Percentiles rank a stretch among this genome's conserved stretches.
These are phyloP conservation scores for Mesochorus sp. DNA, from an alignment of 2,888 invertebrate species.

Conservation along the genomic window DNA sequence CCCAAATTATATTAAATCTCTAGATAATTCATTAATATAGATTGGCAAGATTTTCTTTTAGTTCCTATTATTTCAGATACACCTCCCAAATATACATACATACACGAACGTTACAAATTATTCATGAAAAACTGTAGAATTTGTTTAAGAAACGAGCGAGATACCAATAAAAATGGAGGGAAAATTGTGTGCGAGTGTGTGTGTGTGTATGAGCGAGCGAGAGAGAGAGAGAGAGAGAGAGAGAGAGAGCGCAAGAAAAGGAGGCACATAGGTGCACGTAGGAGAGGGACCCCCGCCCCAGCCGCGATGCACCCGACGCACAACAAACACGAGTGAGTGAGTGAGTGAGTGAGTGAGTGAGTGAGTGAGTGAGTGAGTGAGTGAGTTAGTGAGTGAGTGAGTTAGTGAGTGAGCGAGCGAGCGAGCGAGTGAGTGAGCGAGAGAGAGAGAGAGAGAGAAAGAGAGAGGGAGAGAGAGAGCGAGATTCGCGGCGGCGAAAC, in stretches of 20 bases:
- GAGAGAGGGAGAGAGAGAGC: conserved; percentile 52
- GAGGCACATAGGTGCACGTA: conserved; percentile 28
- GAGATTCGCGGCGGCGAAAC: conserved; percentile 61
- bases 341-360: conserved; percentile 21
- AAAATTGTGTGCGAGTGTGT: no score
- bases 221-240: no score
- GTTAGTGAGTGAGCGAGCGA: conserved; percentile 15
- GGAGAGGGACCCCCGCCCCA: conserved; percentile 63
- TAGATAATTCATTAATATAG: no score
- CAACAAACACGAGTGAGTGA: conserved; percentile 70
- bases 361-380: conserved; percentile 10
- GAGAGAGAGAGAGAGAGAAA: conserved; percentile 25
- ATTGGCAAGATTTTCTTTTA: no score
- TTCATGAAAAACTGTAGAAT: background rate
- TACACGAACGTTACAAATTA: no score
- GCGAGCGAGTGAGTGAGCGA: background rate
- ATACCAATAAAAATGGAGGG: conserved; percentile 57
- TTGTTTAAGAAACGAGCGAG: conserved; percentile 24
- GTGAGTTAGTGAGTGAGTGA: background rate
- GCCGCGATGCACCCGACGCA: conserved; percentile 75
- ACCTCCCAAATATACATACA: no score
- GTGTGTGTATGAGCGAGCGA: no score
- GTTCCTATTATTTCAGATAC: no score
- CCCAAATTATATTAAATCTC: no score
- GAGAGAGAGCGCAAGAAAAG: background rate